Evolutionary conservation across 2,797 vertebrate species (phyloP).

Genomic region (Fratercula arctica): DNA sequence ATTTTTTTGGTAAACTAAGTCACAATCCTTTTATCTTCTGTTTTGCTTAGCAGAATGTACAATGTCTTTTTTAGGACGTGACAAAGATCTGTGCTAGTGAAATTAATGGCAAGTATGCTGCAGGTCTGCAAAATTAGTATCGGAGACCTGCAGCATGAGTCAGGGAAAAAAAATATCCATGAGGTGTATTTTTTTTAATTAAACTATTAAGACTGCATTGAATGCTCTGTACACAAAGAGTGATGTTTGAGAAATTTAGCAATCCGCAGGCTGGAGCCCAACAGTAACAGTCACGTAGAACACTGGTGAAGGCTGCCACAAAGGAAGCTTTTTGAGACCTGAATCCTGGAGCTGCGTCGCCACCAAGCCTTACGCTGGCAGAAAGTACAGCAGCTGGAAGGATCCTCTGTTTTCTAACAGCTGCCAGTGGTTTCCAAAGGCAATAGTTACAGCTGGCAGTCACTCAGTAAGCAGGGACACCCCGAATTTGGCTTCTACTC

Average conservation of each 20-base stretch:
- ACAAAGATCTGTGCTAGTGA: neutral
- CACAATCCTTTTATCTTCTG: neutral
- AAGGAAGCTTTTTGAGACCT: neutral
- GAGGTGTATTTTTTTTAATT: neutral
- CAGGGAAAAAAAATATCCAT: neutral
- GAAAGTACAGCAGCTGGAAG: neutral
- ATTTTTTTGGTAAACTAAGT: neutral
- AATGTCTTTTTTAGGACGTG: neutral
- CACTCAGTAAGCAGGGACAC: neutral
- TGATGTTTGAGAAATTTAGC: neutral
- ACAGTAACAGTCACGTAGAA: neutral
- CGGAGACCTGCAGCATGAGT: neutral
- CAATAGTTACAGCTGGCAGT: neutral
- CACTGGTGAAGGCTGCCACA: neutral
- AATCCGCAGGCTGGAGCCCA: neutral
- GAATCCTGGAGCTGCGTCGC: neutral
- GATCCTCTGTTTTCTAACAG: neutral
- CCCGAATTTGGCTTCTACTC: neutral
- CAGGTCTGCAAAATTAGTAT: neutral
- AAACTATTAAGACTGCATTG: neutral
- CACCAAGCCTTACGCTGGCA: accelerated
- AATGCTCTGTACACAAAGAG: neutral
- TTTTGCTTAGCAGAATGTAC: neutral
- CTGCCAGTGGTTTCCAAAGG: neutral
- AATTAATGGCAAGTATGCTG: neutral